Evolutionary conservation across 2,113 vertebrate species (phyloP), one percentile per base, ranked within the genome.

Genomic region (Corydoras sp.): DNA sequence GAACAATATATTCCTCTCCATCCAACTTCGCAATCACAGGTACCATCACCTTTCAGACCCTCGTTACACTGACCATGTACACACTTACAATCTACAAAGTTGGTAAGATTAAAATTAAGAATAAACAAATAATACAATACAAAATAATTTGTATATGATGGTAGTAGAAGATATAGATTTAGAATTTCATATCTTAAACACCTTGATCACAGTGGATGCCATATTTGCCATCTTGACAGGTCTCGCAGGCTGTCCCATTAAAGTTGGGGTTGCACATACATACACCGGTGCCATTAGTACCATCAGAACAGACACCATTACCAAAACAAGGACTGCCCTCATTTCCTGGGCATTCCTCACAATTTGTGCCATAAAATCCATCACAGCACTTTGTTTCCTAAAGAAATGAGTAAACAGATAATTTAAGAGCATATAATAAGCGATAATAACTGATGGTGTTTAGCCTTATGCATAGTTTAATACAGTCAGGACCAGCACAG

Each of bases 121-220:
- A 48, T 0, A 66, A 43, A 31, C 13, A 31, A 29, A 8, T 53
- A 53, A 53, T 53, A 53, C 10, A 53, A 43, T 43, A 8, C 35
- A 5, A 43, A 43, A 43, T 4, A 43, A 2, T 43, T 8, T 43
- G 0, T 43, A 43, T 43, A 43, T 43, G 35, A 5, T 43, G 4
- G 35, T 43, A 43, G 35, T 43, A 43, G 35, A 43, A 43, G 35
- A 43, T 43, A 43, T 43, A 5, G 35, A 4, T 43, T 43, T 43
- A 43, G 35, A 43, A 43, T 43, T 43, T 43, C 35, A 43, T 43
- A 43, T 5, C 35, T 43, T 8, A 43, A 43, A 43, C 35, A 94
- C 96, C 94, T 92, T 98, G 96, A 62, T 95, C 93, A 0, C 97
- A 99, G 85, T 85, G 88, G 61, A 6, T 54, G 10, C 95, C 89